phyloP scores from a whole-genome alignment of 2,797 vertebrate species.

The Oreochromis mossambicus region DNA sequence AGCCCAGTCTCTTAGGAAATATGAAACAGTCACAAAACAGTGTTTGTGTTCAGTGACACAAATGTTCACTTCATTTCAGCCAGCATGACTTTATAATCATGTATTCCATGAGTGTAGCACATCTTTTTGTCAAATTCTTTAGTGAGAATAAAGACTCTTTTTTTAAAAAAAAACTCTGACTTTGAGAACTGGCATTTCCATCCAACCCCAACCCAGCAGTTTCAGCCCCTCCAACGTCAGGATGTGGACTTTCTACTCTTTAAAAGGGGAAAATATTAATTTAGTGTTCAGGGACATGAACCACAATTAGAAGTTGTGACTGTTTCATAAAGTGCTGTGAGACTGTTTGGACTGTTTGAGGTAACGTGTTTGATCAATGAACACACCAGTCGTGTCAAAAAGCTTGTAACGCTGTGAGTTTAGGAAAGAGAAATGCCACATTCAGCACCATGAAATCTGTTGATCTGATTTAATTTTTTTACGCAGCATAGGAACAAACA shows the following conservation, averaged over 20 bases:
- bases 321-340: too few relatives aligned
- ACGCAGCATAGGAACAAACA: neutral
- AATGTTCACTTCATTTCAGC: neutral
- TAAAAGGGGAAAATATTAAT: neutral
- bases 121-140: fast-evolving
- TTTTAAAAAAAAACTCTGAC: neutral
- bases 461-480: fast-evolving
- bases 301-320: neutral
- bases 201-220: neutral
- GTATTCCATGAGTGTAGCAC: fast-evolving
- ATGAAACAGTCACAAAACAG: neutral
- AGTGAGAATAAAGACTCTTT: neutral
- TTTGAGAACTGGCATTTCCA: neutral
- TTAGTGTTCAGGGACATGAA: fast-evolving
- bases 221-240: fast-evolving
- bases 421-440: neutral
- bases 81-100: fast-evolving
- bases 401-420: fast-evolving
- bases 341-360: too few relatives aligned
- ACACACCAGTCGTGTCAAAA: fast-evolving
- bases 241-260: neutral
- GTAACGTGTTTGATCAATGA: fast-evolving
- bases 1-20: fast-evolving
- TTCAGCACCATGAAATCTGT: fast-evolving
- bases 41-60: neutral